Percentiles rank a stretch among this genome's conserved stretches.
These are phyloP conservation scores for Bombycilla garrulus DNA, from an alignment of 2,113 vertebrate species.

Conservation along the genomic window DNA sequence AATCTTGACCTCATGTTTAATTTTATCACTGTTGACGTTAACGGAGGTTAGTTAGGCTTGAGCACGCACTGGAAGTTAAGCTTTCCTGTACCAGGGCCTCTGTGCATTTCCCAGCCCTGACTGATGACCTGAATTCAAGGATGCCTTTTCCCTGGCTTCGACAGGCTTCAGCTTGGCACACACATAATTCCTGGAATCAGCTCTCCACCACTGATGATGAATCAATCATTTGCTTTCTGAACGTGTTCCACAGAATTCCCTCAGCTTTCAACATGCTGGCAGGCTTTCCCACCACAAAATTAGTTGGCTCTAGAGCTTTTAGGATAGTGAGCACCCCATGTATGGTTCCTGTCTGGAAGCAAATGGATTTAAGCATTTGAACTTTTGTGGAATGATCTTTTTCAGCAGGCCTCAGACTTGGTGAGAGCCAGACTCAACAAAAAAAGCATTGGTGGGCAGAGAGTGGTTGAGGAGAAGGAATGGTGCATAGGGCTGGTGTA, in stretches of 20 bases:
- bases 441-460: not conserved
- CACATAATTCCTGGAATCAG: conserved; percentile 23
- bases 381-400: not conserved
- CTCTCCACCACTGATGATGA: conserved; percentile 29
- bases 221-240: conserved; percentile 59
- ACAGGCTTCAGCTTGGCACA: conserved; percentile 33
- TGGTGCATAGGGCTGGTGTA: too few species aligned
- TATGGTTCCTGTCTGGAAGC: not conserved
- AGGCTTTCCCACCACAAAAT: conserved; percentile 49
- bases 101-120: not conserved
- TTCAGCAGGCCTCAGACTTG: not conserved
- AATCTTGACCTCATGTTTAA: conserved; percentile 56
- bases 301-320: conserved; percentile 25
- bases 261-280: conserved; percentile 32
- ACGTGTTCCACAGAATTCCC: conserved; percentile 50
- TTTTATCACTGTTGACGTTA: conserved; percentile 34
- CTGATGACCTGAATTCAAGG: conserved; percentile 47
- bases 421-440: not conserved
- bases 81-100: conserved; percentile 28
- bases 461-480: not conserved
- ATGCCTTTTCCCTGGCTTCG: conserved; percentile 35
- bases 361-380: not conserved
- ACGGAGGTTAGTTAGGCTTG: not conserved
- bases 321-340: not conserved
- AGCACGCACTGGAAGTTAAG: not conserved